Evolutionary conservation across 2,888 invertebrate species (phyloP).

Genomic region (Cosmia trapezina): DNA sequence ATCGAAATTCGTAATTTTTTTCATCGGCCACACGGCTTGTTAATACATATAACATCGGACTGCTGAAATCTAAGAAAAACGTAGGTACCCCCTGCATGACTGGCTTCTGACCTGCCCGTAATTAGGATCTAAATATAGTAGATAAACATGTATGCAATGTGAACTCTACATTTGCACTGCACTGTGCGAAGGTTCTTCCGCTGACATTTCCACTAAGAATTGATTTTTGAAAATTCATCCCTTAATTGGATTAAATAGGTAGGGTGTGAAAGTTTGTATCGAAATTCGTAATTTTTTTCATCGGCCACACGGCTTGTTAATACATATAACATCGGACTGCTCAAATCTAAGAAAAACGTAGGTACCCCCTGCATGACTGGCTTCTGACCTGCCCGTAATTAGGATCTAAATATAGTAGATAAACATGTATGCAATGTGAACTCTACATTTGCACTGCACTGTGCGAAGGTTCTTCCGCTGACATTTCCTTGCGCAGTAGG

Average conservation of each 20-base stretch:
- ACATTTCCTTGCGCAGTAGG: constrained; percentile 51
- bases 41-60: too few relatives aligned
- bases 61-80: too few relatives aligned
- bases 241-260: neutral
- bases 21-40: too few relatives aligned
- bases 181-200: too few relatives aligned
- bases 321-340: neutral
- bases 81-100: too few relatives aligned
- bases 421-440: constrained; percentile 46
- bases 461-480: constrained; percentile 64
- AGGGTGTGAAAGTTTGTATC: neutral
- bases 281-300: neutral
- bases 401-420: constrained; percentile 21
- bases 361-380: neutral
- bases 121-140: too few relatives aligned
- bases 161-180: too few relatives aligned
- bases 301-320: neutral
- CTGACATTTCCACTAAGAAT: neutral
- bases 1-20: too few relatives aligned
- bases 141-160: too few relatives aligned
- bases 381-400: constrained; percentile 27
- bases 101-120: too few relatives aligned
- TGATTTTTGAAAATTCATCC: neutral
- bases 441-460: constrained; percentile 43
- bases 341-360: constrained; percentile 11